phyloP scores from a whole-genome alignment of 2,888 invertebrate genomes.

The Caradrina kadenii region DNA sequence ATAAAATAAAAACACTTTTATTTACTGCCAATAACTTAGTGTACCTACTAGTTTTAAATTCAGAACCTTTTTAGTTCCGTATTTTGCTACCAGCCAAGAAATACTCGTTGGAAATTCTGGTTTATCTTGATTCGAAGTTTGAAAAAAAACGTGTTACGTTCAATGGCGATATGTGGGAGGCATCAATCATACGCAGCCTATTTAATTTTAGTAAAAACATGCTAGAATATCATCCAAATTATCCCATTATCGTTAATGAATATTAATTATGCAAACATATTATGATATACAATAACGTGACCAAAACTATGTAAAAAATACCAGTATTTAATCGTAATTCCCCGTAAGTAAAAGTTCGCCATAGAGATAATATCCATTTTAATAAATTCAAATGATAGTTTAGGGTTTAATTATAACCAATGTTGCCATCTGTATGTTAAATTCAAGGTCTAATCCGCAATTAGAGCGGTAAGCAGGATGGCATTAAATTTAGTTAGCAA shows the following conservation, averaged over 20 bases:
- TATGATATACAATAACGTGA: slow-evolving; percentile 5
- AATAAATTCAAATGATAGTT: background rate
- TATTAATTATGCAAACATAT: slow-evolving; percentile 7
- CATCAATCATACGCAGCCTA: background rate
- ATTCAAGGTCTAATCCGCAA: slow-evolving; percentile 30
- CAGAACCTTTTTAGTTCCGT: slow-evolving; percentile 13
- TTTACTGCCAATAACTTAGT: background rate
- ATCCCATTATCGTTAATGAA: background rate
- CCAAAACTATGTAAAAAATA: background rate
- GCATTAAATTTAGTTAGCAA: slow-evolving; percentile 11
- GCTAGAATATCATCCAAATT: too few relatives aligned
- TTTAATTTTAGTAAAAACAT: background rate
- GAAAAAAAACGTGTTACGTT: background rate
- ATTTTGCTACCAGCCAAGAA: slow-evolving; percentile 5
- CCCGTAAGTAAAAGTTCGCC: slow-evolving; percentile 30
- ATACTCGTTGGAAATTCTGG: background rate
- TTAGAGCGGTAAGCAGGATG: slow-evolving; percentile 4
- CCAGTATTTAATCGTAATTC: slow-evolving; percentile 31
- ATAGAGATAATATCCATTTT: background rate
- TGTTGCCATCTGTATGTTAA: slow-evolving; percentile 18
- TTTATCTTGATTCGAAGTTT: slow-evolving; percentile 5
- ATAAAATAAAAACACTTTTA: slow-evolving; percentile 9
- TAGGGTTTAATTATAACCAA: slow-evolving; percentile 1
- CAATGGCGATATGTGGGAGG: background rate
- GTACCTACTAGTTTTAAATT: slow-evolving; percentile 10